Evolutionary conservation across 2,888 invertebrate genomes (phyloP), one percentile per base, ranked within the genome.

Genomic region (Pherbina coryleti): DNA sequence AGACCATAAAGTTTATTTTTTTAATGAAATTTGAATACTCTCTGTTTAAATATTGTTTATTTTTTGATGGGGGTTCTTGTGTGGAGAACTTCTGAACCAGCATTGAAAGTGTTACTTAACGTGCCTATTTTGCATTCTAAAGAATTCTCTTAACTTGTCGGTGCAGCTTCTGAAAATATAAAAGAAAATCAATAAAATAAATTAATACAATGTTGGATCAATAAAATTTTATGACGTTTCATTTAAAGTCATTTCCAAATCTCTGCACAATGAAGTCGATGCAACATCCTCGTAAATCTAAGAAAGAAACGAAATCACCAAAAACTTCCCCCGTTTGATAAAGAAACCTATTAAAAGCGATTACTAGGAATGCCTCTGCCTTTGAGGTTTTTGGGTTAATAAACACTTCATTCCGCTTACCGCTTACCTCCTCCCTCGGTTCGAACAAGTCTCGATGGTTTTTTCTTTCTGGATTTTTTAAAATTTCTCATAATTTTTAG

Each of bases 171-270:
- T 44, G 44, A 11, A 19, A 55, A 55, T 22, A 55, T 9, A n/a
- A 51, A 51, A 44, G 9, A 49, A 69, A 34, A 71, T 44, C 37
- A 25, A 25, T 19, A 44, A 28, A 62, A 60, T 62, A 44, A 62
- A 62, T 73, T 57, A 37, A 72, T 55, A 49, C 11, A 62, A 19
- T 28, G 28, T 22, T n/a, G 60, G 7, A n/a, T 25, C 34, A 37
- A 75, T 66, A 67, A 67, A 75, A 67, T 67, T 75, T 75, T 75
- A 75, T 67, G 66, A 37, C 31, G 55, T 34, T 75, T 67, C 51
- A 51, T 53, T 49, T 17, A 64, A 51, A 31, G 44, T 57, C 31
- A 17, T 44, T 51, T 22, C 7, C 11, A 37, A 71, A 34, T 55
- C 44, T 44, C 69, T 51, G n/a, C 55, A n/a, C 25, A 70, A 51